Base-by-base conservation (phyloP, 2,797 vertebrate genomes). In the Pampus argenteus region DNA sequence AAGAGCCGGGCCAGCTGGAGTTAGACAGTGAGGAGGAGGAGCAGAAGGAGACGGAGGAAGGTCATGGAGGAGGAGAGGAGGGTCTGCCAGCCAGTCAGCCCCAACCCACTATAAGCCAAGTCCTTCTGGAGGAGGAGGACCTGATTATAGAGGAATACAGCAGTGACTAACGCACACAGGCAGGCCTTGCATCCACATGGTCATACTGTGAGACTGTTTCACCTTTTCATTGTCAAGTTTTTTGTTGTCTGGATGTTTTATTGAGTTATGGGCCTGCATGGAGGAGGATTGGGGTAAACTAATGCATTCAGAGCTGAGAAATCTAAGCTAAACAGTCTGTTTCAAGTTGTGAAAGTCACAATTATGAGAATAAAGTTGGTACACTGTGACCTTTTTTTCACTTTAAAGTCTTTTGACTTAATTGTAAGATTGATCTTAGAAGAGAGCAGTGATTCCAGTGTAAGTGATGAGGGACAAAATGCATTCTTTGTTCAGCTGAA, bases 121-220 rank as follows among this genome's bases (percentile, higher is more conserved):
- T 74, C 25, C 71, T 95, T 6, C 5, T 93, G 64, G 93, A 96
- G 18, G 95, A 96, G 2, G 94, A 96, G 0, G 95, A 97, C 2
- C 9, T 96, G 48, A 45, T 88, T 14, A 99, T 99, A 61, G 97
- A 98, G 76, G 97, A 98, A 50, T 99, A 93, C 15, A 93, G 93
- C 62, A 98, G 96, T 34, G 96, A 97, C 56, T 96, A 85, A 91
- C 45, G 65, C n/a, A 36, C 17, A 29, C 4, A 38, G 4, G 9
- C 42, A 22, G 9, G 34, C 4, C n/a, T 47, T 48, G 28, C 28
- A 25, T 22, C 6, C 29, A 9, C 48, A 34, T 9, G n/a, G 57
- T 52, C 0, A 0, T 9, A 47, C 47, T 78, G 54, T 51, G 34
- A 66, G 10, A 17, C 5, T 36, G 7, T 25, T 22, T 47, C 38